phyloP scores from a whole-genome alignment of 2,888 invertebrate species.

The Hyposoter didymator region DNA sequence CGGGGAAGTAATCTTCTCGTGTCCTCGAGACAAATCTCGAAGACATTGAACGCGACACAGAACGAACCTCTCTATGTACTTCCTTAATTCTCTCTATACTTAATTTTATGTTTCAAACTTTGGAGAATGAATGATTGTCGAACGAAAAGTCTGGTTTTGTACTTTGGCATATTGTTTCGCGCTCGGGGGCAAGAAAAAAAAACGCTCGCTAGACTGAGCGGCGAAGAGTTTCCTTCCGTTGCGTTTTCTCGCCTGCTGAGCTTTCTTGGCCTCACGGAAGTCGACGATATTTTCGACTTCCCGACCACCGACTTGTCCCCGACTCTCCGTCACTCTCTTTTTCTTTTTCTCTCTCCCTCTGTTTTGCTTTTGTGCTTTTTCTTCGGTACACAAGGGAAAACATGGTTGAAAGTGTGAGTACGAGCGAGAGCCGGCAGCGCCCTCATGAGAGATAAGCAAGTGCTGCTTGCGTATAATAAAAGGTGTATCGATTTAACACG shows the following conservation, averaged over 20 bases:
- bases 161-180: conserved; percentile 79
- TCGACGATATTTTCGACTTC: conserved; percentile 82
- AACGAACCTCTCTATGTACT: conserved; percentile 22
- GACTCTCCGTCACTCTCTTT: conserved; percentile 48
- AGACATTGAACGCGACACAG: conserved; percentile 36
- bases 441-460: conserved; percentile 80
- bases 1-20: conserved; percentile 60
- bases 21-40: conserved; percentile 39
- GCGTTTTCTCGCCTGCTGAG: conserved; percentile 63
- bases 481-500: conserved; percentile 82
- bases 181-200: conserved; percentile 68
- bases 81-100: conserved; percentile 14
- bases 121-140: conserved; percentile 33
- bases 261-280: conserved; percentile 75
- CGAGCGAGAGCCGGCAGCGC: conserved; percentile 43
- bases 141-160: conserved; percentile 71
- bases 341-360: conserved; percentile 17
- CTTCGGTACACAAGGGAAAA: conserved; percentile 44
- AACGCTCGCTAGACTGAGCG: conserved; percentile 47
- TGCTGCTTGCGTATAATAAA: conserved; percentile 80
- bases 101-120: conserved; percentile 41
- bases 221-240: conserved; percentile 73
- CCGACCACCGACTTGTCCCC: conserved; percentile 67
- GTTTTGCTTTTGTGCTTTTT: conserved; percentile 29
- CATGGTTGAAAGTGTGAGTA: conserved; percentile 39